Evolutionary conservation across 2,888 invertebrate genomes (phyloP).

Genomic region (Clepsis dumicolana): DNA sequence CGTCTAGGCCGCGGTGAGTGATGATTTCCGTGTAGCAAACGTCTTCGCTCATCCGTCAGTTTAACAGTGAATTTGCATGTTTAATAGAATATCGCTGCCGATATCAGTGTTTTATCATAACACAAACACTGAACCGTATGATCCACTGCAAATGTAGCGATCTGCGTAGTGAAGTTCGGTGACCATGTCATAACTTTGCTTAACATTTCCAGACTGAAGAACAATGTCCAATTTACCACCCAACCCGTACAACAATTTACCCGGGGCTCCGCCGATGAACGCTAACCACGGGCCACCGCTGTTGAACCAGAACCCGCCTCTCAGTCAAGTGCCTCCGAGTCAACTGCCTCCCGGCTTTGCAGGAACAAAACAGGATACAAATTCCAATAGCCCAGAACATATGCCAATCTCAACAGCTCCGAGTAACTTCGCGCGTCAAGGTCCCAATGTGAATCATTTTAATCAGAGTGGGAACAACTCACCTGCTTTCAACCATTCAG

Average conservation of each 20-base stretch:
- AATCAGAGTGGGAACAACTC: constrained; percentile 76
- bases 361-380: constrained; percentile 70
- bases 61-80: constrained; percentile 77
- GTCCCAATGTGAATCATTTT: constrained; percentile 68
- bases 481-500: constrained; percentile 78
- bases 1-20: constrained; percentile 69
- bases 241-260: constrained; percentile 71
- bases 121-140: constrained; percentile 58
- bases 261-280: constrained; percentile 64
- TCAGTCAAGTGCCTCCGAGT: constrained; percentile 56
- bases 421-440: constrained; percentile 53
- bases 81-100: constrained; percentile 69
- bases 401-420: constrained; percentile 51
- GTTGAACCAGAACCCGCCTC: constrained; percentile 62
- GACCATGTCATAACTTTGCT: constrained; percentile 40
- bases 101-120: constrained; percentile 66
- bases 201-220: constrained; percentile 76
- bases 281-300: constrained; percentile 61
- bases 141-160: constrained; percentile 1
- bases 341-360: constrained; percentile 69
- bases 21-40: constrained; percentile 49
- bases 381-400: constrained; percentile 72
- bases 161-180: constrained; percentile 20
- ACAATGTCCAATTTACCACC: constrained; percentile 81
- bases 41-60: constrained; percentile 72